These are phyloP conservation scores for Eupithecia inturbata DNA, from an alignment of 2,888 invertebrate genomes.

Conservation along the genomic window DNA sequence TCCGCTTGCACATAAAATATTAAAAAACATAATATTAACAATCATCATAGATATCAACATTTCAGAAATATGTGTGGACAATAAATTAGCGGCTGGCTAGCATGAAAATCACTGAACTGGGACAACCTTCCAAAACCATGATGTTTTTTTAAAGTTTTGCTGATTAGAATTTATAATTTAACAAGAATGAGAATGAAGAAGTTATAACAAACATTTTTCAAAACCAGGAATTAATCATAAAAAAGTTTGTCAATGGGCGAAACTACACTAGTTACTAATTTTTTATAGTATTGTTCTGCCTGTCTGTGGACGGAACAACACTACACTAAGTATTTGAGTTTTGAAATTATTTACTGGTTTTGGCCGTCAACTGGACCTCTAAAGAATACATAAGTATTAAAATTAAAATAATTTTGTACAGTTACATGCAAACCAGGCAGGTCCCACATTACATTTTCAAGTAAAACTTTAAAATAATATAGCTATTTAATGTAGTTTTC, in stretches of 20 bases:
- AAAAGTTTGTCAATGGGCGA: not conserved
- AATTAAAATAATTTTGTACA: not conserved
- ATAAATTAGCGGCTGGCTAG: not conserved
- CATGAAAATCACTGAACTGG: not conserved
- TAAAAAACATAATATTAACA: not conserved
- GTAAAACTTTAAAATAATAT: not conserved
- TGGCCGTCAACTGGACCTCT: not conserved
- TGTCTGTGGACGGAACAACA: too few species aligned
- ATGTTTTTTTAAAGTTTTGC: not conserved
- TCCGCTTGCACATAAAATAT: not conserved
- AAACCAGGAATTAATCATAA: not conserved
- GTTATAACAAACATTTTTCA: not conserved
- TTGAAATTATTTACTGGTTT: not conserved
- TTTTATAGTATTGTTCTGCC: not conserved
- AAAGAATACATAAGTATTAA: not conserved
- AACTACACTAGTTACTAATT: not conserved
- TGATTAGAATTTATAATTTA: not conserved
- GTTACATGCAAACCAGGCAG: not conserved
- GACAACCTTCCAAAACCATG: not conserved
- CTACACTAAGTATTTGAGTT: not conserved
- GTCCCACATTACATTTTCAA: not conserved
- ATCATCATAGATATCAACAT: not conserved
- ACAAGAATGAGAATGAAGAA: too few species aligned
- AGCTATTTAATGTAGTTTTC: not conserved
- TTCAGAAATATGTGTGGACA: not conserved